These are phyloP conservation scores for Ips typographus DNA, from an alignment of 1,140 invertebrate species.

Conservation along the genomic window DNA sequence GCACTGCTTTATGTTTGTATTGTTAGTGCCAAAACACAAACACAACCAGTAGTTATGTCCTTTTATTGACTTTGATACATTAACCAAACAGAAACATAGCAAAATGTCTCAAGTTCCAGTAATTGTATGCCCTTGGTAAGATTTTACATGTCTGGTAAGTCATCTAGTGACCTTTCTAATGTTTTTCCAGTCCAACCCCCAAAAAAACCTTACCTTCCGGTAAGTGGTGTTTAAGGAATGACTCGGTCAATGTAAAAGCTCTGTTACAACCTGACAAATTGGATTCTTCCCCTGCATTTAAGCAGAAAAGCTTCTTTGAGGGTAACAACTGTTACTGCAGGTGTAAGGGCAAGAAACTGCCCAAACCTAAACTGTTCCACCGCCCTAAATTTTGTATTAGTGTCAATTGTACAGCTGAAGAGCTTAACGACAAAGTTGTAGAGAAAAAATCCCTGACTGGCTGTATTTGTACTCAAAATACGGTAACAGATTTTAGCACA, in stretches of 20 bases:
- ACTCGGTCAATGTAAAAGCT: conserved; percentile 34
- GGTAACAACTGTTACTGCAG: conserved; percentile 35
- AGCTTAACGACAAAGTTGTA: not conserved
- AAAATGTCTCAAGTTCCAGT: no score
- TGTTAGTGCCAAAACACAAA: no score
- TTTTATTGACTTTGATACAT: no score
- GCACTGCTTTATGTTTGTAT: no score
- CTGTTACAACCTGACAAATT: conserved; percentile 30
- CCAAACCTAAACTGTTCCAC: conserved; percentile 28
- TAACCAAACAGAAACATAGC: no score
- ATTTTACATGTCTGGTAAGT: no score
- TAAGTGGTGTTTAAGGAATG: conserved; percentile 35
- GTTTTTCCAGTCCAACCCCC: conserved; percentile 12
- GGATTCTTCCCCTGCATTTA: conserved; percentile 14
- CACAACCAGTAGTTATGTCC: no score
- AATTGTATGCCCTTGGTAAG: no score
- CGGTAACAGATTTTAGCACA: not conserved
- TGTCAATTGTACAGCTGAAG: not conserved
- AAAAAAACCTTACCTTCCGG: conserved; percentile 26
- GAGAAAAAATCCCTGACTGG: not conserved
- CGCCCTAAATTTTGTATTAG: conserved; percentile 28
- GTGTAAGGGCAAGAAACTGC: conserved; percentile 24
- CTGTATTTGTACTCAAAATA: conserved; percentile 10
- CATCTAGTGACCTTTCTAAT: no score
- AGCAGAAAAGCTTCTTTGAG: conserved; percentile 28